A percentile compares a stretch with the other conserved stretches of the same genome.
These are phyloP conservation scores for Onychomys leucogaster DNA, from an alignment of 2,797 vertebrate genomes.

Conservation along the genomic window DNA sequence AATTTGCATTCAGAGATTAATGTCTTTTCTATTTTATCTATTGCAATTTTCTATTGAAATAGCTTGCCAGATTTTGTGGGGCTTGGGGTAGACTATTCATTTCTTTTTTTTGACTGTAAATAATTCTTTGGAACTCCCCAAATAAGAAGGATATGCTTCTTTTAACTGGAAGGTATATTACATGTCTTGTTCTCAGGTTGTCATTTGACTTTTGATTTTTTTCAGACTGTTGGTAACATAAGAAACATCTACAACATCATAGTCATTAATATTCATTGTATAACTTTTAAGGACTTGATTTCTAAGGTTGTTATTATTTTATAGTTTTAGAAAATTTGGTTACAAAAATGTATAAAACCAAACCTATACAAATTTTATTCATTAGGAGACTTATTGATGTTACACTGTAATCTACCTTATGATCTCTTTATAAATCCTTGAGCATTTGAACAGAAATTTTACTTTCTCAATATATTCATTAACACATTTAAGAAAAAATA, in stretches of 20 bases:
- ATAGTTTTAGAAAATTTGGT: constrained; percentile 13
- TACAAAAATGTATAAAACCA: not conserved
- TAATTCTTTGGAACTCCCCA: not conserved
- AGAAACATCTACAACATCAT: constrained; percentile 14
- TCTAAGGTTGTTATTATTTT: constrained; percentile 40
- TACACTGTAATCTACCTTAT: not conserved
- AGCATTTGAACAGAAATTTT: constrained; percentile 18
- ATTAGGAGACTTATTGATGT: not conserved
- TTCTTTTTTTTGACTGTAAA: constrained; percentile 16
- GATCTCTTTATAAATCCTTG: not conserved
- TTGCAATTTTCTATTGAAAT: constrained; percentile 19
- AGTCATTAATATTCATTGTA: constrained; percentile 8
- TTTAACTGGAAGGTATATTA: not conserved
- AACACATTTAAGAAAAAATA: not conserved
- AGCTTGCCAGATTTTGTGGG: not conserved
- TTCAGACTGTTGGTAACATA: constrained; percentile 33
- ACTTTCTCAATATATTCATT: not conserved
- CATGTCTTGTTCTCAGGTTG: constrained; percentile 21
- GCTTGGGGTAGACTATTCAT: not conserved
- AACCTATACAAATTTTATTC: not conserved
- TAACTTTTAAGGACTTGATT: constrained; percentile 51
- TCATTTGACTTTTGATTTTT: constrained; percentile 51
- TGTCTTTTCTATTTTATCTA: not conserved
- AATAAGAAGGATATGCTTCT: not conserved
- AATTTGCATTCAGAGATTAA: not conserved